A percentile compares a stretch with the other conserved stretches of the same genome.
These are phyloP conservation scores for Aphyosemion australe DNA, from an alignment of 2,113 vertebrate genomes.

Conservation along the genomic window DNA sequence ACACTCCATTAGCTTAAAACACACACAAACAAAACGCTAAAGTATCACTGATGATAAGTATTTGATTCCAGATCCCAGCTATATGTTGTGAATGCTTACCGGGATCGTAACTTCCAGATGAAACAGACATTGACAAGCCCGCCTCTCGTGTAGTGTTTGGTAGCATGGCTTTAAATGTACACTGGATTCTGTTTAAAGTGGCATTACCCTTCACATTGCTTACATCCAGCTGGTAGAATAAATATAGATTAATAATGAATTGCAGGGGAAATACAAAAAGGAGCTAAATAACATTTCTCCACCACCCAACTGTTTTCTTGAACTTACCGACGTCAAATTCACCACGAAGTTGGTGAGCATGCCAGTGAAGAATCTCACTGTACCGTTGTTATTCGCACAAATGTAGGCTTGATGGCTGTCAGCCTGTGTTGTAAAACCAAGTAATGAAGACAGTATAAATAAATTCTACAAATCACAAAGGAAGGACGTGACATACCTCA, in stretches of 20 bases:
- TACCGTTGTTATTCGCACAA: constrained; percentile 42
- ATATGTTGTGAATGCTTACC: neutral
- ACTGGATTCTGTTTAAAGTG: neutral
- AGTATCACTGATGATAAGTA: too few species aligned
- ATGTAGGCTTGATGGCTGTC: constrained; percentile 39
- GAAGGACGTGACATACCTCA: neutral
- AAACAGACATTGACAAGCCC: too few species aligned
- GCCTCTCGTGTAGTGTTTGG: neutral
- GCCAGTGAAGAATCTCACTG: constrained; percentile 9
- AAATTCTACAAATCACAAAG: too few species aligned
- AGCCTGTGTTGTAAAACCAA: neutral
- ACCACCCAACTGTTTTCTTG: neutral
- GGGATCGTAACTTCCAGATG: neutral
- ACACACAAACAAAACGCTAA: neutral
- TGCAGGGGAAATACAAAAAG: too few species aligned
- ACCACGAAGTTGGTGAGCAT: neutral
- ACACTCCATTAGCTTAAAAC: neutral
- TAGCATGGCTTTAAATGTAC: neutral
- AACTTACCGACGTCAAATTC: neutral
- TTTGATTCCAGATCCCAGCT: too few species aligned
- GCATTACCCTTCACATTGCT: neutral
- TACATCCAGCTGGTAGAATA: neutral
- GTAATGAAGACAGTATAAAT: neutral
- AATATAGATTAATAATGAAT: neutral
- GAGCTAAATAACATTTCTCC: neutral